Evolutionary conservation across 2,797 vertebrate species (phyloP), one percentile per base, ranked within the genome.

Genomic region (Acropternis orthonyx): DNA sequence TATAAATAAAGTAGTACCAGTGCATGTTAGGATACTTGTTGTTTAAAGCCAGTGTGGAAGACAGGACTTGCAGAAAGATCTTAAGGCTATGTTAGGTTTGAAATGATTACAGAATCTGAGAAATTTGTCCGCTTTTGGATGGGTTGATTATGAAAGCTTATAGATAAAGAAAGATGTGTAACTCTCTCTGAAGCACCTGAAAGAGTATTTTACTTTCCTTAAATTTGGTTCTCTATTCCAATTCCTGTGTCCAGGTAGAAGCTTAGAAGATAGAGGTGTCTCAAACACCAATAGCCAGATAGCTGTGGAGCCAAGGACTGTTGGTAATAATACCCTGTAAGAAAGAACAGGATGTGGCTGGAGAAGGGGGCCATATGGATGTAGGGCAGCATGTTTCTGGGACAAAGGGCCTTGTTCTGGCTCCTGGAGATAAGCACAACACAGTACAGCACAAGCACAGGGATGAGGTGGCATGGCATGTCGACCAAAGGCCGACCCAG

Each of bases 281-380:
- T 72, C 39, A 23, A 59, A 32, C 18, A 46, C 24, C 0, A 0
- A 20, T 44, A 84, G 37, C 17, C 0, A 0, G 30, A 34, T 84
- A 66, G 39, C 18, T 46, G 15, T 46, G 73, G 39, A 72, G 39
- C 34, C 59, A 65, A 59, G 52, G 80, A 84, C 11, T 77, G 66
- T 52, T 59, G 66, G 39, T 72, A 46, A 27, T 34, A 71, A 46
- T 24, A 52, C 22, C 34, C 24, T 65, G 52, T 54, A 54, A 32
- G 52, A 65, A 84, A 59, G 80, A 58, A 77, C 32, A 46, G 30
- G 52, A 32, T 84, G 30, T 52, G 71, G 44, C 44, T 84, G 51
- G 34, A 72, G n/a, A 71, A 32, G n/a, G 37, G 17, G 24, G 4
- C 17, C 28, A 4, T 32, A 8, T 18, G 22, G 21, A 46, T 27